Base-by-base conservation (phyloP, 2,113 vertebrate species). In the zebrafish (Danio rerio) region DNA sequence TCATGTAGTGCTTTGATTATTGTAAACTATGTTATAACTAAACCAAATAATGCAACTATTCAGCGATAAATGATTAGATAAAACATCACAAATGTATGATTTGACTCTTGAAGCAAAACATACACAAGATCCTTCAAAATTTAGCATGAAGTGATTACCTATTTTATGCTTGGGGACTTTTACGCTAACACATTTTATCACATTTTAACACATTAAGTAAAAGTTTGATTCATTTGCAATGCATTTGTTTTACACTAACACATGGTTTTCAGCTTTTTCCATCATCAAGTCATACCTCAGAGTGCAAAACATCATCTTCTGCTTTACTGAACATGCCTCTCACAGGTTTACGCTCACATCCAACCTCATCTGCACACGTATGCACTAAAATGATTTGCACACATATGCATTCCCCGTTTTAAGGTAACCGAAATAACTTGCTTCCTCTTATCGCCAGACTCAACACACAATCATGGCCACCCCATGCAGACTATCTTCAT, bases 401-500 rank as follows among this genome's bases (percentile, higher is more conserved):
- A 58, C 15, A 76, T 47, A 65, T 20, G n/a, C 49, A 63, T 13
- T 66, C 12, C n/a, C 0, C 16, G 18, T 66, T 9, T 20, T 58
- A 18, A 12, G 18, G 63, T 59, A 58, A 77, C 65, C 63, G 61
- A 45, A 9, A 55, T 77, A 58, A 73, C 49, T 47, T 53, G 18
- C 7, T 65, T 21, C 31, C 2, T 56, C 40, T 53, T 65, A 53
- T 74, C 56, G 62, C 45, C 49, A 50, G 42, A 74, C 21, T 71
- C 59, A 53, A 73, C 63, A 6, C 52, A 76, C 43, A 62, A 78
- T 83, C 56, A 63, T 0, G 20, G 9, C 31, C 65, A 61, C n/a
- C 45, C 40, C 63, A 83, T 50, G 56, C 40, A 63, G 16, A 31
- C 70, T 52, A 74, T 73, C 49, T 21, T 74, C 42, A 80, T 80